These are phyloP conservation scores for Belonocnema kinseyi DNA, from an alignment of 1,140 invertebrate genomes.

Conservation along the genomic window DNA sequence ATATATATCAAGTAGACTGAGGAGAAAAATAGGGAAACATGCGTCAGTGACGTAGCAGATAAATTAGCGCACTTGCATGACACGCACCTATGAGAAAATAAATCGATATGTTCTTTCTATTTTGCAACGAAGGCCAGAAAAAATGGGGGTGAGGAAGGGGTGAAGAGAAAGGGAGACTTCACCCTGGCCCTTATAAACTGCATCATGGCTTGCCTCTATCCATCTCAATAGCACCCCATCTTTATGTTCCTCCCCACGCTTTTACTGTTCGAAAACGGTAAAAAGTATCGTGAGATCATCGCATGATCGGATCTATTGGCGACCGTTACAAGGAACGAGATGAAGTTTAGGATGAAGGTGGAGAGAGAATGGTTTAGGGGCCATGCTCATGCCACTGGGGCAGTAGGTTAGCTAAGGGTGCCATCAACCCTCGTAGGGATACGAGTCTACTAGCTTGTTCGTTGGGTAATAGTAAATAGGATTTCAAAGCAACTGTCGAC, in stretches of 20 bases:
- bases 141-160: conserved; percentile 38
- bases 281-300: conserved; percentile 52
- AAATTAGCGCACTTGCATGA: conserved; percentile 1
- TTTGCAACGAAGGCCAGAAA: conserved; percentile 33
- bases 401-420: conserved; percentile 73
- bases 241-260: conserved; percentile 9
- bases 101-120: conserved; percentile 30
- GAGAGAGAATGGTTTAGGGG: conserved; percentile 52
- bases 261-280: conserved; percentile 34
- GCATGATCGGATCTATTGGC: conserved; percentile 34
- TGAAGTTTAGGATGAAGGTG: conserved; percentile 26
- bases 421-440: conserved; percentile 61
- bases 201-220: background rate
- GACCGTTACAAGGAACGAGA: conserved; percentile 30
- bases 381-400: conserved; percentile 67
- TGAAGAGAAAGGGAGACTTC: conserved; percentile 38
- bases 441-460: conserved; percentile 37
- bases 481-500: conserved; percentile 66
- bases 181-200: background rate
- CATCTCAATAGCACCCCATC: conserved; percentile 1
- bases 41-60: conserved; percentile 15
- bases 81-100: conserved; percentile 33
- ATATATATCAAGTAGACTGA: conserved; percentile 10
- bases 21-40: conserved; percentile 19
- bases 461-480: conserved; percentile 65